Conservation (phyloP, 2,888 invertebrate species). For the Erpobdella octoculata region DNA sequence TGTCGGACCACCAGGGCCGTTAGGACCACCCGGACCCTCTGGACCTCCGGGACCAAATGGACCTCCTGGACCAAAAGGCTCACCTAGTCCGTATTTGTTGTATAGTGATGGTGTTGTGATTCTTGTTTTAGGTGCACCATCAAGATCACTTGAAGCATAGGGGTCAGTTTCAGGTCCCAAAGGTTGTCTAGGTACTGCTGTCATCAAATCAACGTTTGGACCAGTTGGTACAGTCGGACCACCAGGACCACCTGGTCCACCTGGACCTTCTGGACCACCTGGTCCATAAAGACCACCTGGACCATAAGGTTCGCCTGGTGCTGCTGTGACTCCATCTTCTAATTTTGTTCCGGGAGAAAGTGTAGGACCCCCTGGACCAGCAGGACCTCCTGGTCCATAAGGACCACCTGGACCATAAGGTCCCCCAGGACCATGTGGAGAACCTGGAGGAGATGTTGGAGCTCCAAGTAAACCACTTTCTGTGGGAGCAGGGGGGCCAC, state of each 20-base stretch:
- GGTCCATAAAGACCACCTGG: constrained; percentile 31
- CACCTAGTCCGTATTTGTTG: neutral
- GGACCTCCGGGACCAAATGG: constrained; percentile 24
- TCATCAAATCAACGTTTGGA: neutral
- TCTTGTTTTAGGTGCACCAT: too few species aligned
- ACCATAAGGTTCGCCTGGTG: constrained; percentile 25
- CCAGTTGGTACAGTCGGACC: constrained; percentile 10
- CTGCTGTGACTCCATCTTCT: too few species aligned
- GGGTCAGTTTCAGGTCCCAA: constrained; percentile 17
- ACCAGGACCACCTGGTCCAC: constrained; percentile 3
- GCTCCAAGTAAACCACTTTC: neutral
- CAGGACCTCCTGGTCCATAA: neutral
- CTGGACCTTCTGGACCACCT: constrained; percentile 28
- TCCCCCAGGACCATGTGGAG: constrained; percentile 3
- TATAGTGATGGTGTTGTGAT: too few species aligned
- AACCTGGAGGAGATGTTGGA: constrained; percentile 3
- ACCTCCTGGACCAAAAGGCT: constrained; percentile 6
- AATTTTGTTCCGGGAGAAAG: too few species aligned
- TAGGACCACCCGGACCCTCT: constrained; percentile 21
- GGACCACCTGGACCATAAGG: constrained; percentile 6
- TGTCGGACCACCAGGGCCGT: constrained; percentile 1
- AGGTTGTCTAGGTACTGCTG: constrained; percentile 12
- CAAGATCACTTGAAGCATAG: too few species aligned
- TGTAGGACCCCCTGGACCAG: neutral
- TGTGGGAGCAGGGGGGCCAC: too few species aligned